These are phyloP conservation scores for Meganola albula DNA, from an alignment of 2,888 invertebrate species.

Conservation along the genomic window DNA sequence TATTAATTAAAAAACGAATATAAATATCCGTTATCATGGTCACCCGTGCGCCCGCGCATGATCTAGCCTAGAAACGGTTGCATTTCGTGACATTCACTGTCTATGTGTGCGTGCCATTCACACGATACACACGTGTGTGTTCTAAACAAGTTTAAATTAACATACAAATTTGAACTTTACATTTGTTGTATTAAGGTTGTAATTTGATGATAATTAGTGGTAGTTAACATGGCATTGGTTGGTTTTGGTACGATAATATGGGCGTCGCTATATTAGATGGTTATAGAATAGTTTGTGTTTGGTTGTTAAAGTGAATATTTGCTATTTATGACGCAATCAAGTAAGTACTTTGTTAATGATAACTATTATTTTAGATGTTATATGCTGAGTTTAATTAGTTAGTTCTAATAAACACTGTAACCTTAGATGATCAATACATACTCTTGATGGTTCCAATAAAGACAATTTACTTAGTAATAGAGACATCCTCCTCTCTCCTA, in stretches of 20 bases:
- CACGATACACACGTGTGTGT: constrained; percentile 37
- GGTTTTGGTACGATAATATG: constrained; percentile 69
- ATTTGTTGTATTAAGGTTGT: constrained; percentile 19
- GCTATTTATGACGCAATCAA: too few species aligned
- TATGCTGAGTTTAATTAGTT: too few species aligned
- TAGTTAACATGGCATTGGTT: constrained; percentile 67
- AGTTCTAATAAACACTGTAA: too few species aligned
- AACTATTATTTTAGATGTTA: too few species aligned
- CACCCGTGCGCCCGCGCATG: constrained; percentile 59
- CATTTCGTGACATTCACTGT: constrained; percentile 70
- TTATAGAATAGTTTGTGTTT: constrained; percentile 46
- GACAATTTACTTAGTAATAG: too few species aligned
- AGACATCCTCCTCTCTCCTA: too few species aligned
- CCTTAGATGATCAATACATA: too few species aligned
- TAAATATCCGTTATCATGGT: constrained; percentile 34
- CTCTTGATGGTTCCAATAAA: too few species aligned
- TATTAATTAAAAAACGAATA: too few species aligned
- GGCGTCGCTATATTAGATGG: constrained; percentile 58
- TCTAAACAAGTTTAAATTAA: constrained; percentile 20
- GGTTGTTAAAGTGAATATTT: constrained; percentile 16
- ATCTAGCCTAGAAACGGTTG: constrained; percentile 72
- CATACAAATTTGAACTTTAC: constrained; percentile 28
- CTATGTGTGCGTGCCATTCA: constrained; percentile 52
- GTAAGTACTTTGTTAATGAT: too few species aligned
- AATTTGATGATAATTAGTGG: constrained; percentile 36